A percentile compares a stretch with the other conserved stretches of the same genome.
phyloP scores from a whole-genome alignment of 2,888 invertebrate genomes.

The Sinohyriopsis cumingii region DNA sequence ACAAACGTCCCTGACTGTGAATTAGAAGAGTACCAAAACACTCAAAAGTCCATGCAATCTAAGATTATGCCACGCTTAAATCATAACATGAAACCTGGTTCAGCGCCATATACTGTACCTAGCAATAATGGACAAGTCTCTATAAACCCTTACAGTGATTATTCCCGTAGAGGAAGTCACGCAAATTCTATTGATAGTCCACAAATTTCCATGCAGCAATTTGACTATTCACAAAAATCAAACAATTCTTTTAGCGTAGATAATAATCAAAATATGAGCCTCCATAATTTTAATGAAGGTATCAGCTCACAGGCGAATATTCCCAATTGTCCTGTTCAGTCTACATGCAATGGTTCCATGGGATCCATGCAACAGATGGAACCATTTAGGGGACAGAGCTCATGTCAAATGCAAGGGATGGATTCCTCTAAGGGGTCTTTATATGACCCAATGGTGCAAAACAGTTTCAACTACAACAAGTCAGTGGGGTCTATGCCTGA shows the following conservation, averaged over 20 bases:
- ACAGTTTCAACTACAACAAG: conserved; percentile 24
- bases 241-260: conserved; percentile 46
- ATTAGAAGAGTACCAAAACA: conserved; percentile 55
- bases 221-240: conserved; percentile 41
- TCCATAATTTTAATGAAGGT: conserved; percentile 43
- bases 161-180: conserved; percentile 11
- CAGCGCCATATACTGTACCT: conserved; percentile 64
- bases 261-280: conserved; percentile 50
- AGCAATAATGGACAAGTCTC: conserved; percentile 46
- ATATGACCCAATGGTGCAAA: conserved; percentile 36
- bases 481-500: conserved; percentile 6
- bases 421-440: conserved; percentile 35
- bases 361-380: conserved; percentile 43
- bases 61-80: conserved; percentile 59
- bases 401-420: conserved; percentile 30
- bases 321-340: conserved; percentile 36
- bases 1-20: conserved; percentile 56
- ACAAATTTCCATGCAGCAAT: conserved; percentile 39
- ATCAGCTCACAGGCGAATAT: conserved; percentile 35
- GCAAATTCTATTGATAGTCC: conserved; percentile 5
- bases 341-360: conserved; percentile 37
- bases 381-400: conserved; percentile 28
- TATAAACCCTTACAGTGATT: conserved; percentile 46
- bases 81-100: conserved; percentile 58
- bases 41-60: conserved; percentile 55